These are phyloP conservation scores for Cyanoramphus novaezelandiae DNA, from an alignment of 2,113 vertebrate genomes.

Conservation along the genomic window DNA sequence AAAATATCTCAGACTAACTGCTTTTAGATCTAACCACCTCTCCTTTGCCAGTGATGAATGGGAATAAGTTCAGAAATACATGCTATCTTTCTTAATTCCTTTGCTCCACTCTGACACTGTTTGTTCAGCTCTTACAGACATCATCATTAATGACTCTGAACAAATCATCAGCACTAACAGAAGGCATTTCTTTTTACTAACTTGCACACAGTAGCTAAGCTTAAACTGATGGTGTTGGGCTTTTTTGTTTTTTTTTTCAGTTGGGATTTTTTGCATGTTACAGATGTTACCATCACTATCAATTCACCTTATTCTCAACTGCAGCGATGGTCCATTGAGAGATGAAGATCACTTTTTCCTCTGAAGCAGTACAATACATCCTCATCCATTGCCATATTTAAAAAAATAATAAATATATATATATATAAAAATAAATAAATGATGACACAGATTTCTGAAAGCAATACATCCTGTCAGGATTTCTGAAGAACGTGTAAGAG, in stretches of 20 bases:
- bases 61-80: background rate
- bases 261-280: background rate
- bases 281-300: background rate
- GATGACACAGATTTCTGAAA: background rate
- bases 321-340: accelerated
- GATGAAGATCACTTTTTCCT: background rate
- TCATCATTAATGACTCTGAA: background rate
- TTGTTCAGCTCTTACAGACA: background rate
- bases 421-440: background rate
- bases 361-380: background rate
- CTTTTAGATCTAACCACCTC: background rate
- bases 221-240: background rate
- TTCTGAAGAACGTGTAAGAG: background rate
- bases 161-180: background rate
- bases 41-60: background rate
- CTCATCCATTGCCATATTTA: background rate
- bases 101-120: background rate
- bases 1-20: accelerated
- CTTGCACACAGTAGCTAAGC: background rate
- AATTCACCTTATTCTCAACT: background rate
- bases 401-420: background rate
- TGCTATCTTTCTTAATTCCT: background rate
- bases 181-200: background rate
- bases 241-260: background rate
- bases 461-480: background rate